A percentile compares a stretch with the other conserved stretches of the same genome.
Conservation (phyloP, 2,797 vertebrate genomes). For the Phylloscopus collybita region DNA sequence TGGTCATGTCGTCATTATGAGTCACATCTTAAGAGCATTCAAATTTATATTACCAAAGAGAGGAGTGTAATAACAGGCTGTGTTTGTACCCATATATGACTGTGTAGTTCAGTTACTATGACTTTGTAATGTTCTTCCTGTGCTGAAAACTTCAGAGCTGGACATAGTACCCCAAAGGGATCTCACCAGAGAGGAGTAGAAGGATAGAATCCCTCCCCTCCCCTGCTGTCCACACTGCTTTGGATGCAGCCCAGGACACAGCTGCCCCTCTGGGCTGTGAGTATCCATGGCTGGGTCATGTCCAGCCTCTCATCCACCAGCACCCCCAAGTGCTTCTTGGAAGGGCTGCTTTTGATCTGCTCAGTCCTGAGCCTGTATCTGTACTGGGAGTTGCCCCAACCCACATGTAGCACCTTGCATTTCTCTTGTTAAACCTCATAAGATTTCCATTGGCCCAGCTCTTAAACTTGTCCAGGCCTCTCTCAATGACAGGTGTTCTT, state of each 20-base stretch:
- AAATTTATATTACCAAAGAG: neutral
- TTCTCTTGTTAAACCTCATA: neutral
- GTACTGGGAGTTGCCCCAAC: accelerated
- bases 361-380: accelerated
- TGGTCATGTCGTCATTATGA: accelerated
- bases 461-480: neutral
- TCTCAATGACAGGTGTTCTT: neutral
- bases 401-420: no score
- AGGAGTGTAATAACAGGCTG: neutral
- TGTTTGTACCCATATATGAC: no score
- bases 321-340: accelerated
- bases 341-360: neutral
- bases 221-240: accelerated
- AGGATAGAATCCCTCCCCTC: neutral
- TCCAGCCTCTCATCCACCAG: neutral
- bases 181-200: neutral
- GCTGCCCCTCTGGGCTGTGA: accelerated
- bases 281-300: no score
- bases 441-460: neutral
- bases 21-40: neutral
- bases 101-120: neutral
- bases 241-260: neutral
- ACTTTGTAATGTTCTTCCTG: neutral
- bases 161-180: neutral
- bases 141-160: neutral